A percentile compares a stretch with the other conserved stretches of the same genome.
Conservation (phyloP, 2,888 invertebrate genomes). For the Drosophila leonis region DNA sequence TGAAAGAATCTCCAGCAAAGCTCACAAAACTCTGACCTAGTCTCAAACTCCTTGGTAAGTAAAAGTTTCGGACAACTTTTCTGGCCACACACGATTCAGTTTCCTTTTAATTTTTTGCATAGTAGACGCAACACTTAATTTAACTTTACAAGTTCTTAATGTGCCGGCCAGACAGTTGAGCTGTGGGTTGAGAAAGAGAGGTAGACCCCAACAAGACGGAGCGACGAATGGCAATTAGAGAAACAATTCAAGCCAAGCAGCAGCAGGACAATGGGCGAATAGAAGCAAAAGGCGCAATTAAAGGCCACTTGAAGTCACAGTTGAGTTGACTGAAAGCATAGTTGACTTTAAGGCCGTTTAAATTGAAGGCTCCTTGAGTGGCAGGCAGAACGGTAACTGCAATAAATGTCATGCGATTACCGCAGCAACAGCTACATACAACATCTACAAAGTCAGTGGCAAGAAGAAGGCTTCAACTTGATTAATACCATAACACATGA, state of each 20-base stretch:
- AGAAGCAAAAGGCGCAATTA: slow-evolving; percentile 58
- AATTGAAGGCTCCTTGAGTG: slow-evolving; percentile 42
- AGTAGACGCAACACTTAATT: slow-evolving; percentile 76
- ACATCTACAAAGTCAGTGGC: slow-evolving; percentile 27
- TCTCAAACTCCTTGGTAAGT: background rate
- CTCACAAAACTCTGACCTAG: background rate
- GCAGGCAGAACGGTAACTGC: slow-evolving; percentile 54
- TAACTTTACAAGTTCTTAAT: slow-evolving; percentile 80
- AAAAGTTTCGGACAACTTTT: slow-evolving; percentile 52
- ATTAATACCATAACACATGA: slow-evolving; percentile 80
- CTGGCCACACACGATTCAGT: slow-evolving; percentile 62
- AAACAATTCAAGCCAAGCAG: slow-evolving; percentile 58
- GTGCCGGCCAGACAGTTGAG: slow-evolving; percentile 69
- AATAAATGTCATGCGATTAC: slow-evolving; percentile 78
- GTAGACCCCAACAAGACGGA: slow-evolving; percentile 36
- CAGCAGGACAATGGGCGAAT: slow-evolving; percentile 31
- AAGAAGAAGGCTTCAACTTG: slow-evolving; percentile 64
- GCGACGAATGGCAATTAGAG: slow-evolving; percentile 75
- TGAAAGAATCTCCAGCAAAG: background rate
- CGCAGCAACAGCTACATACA: slow-evolving; percentile 46
- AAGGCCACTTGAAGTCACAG: slow-evolving; percentile 45
- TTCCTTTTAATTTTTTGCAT: slow-evolving; percentile 68
- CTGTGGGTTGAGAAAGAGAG: background rate
- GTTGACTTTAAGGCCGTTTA: slow-evolving; percentile 55
- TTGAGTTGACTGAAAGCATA: background rate